These are phyloP conservation scores for Leuctra nigra DNA, from an alignment of 2,888 invertebrate genomes.

Conservation along the genomic window DNA sequence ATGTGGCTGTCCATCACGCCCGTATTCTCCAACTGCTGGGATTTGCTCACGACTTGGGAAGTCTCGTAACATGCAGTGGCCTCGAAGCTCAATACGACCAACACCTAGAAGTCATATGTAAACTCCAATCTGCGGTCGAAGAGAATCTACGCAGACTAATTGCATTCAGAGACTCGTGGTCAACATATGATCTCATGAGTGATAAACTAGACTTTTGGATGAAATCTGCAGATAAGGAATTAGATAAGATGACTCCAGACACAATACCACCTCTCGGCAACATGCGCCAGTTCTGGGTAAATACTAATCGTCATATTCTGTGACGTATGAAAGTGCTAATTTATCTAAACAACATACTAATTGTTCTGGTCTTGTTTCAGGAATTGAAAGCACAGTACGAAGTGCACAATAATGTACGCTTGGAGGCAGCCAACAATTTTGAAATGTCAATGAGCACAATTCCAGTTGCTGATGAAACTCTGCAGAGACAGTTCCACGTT, in stretches of 20 bases:
- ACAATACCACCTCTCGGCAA: conserved; percentile 58
- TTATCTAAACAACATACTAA: neutral
- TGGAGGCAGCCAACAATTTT: conserved; percentile 64
- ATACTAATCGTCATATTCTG: conserved; percentile 26
- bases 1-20: conserved; percentile 73
- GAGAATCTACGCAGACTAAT: conserved; percentile 61
- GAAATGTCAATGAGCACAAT: conserved; percentile 72
- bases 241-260: conserved; percentile 56
- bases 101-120: conserved; percentile 62
- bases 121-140: conserved; percentile 70
- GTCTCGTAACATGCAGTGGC: conserved; percentile 65
- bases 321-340: neutral
- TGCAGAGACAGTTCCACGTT: conserved; percentile 70
- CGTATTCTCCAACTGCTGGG: conserved; percentile 66
- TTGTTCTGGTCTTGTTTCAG: conserved; percentile 36
- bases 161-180: conserved; percentile 73
- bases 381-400: conserved; percentile 83
- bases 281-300: conserved; percentile 74
- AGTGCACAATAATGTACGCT: conserved; percentile 68
- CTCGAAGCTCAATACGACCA: conserved; percentile 67
- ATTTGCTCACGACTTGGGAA: conserved; percentile 65
- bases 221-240: conserved; percentile 62
- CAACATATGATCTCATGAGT: conserved; percentile 62
- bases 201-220: conserved; percentile 73
- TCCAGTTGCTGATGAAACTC: conserved; percentile 76